Conservation (phyloP, 2,797 vertebrate genomes). For the Scyliorhinus canicula region DNA sequence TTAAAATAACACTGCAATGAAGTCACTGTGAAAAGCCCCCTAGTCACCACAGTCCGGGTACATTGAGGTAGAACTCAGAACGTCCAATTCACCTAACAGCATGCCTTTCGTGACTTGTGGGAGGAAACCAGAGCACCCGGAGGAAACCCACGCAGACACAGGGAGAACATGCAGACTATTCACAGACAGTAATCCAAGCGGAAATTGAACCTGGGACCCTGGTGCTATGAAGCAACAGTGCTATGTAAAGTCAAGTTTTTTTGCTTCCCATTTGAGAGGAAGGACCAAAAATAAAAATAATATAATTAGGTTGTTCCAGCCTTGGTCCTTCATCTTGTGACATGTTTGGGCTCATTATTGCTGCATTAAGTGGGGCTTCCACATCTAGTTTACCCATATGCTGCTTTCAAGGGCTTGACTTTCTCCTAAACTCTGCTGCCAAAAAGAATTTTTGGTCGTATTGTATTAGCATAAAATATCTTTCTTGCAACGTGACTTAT, state of each 20-base stretch:
- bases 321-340: not conserved
- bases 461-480: not conserved
- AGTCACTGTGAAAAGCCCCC: too few relatives aligned
- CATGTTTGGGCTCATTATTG: not conserved
- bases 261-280: not conserved
- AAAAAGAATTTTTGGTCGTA: not conserved
- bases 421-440: not conserved
- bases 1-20: too few relatives aligned
- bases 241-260: not conserved
- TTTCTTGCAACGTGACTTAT: not conserved
- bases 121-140: too few relatives aligned
- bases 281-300: not conserved
- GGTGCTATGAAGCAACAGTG: too few relatives aligned
- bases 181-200: too few relatives aligned
- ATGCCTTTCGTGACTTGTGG: too few relatives aligned
- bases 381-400: not conserved
- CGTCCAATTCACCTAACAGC: too few relatives aligned
- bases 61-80: too few relatives aligned
- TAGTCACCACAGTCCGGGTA: too few relatives aligned
- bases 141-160: too few relatives aligned
- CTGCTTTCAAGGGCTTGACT: not conserved
- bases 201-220: too few relatives aligned
- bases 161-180: too few relatives aligned
- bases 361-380: not conserved
- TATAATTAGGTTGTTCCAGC: not conserved